These are phyloP conservation scores for Platypus cylindrus DNA, from an alignment of 2,888 invertebrate genomes.

Conservation along the genomic window DNA sequence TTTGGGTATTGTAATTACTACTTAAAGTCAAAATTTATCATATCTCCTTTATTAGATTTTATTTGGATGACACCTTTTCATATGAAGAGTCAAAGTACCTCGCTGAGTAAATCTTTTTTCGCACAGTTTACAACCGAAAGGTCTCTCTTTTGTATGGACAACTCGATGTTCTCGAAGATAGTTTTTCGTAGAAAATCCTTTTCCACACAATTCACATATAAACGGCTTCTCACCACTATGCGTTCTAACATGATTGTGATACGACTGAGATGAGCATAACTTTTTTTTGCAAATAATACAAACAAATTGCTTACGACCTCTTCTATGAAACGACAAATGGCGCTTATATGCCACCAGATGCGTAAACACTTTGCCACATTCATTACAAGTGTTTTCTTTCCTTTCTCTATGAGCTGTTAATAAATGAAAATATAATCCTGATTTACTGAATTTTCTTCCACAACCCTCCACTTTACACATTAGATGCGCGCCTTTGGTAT, in stretches of 20 bases:
- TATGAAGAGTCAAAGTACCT: too few species aligned
- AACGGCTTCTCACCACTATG: slow-evolving; percentile 16
- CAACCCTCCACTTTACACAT: slow-evolving; percentile 7
- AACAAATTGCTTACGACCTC: slow-evolving; percentile 6
- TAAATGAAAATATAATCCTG: not conserved
- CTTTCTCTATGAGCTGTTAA: slow-evolving; percentile 20
- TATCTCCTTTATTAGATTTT: too few species aligned
- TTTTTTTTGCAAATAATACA: slow-evolving; percentile 10
- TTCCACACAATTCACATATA: slow-evolving; percentile 28
- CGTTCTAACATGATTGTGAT: slow-evolving; percentile 9
- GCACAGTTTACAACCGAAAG: too few species aligned
- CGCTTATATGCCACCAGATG: slow-evolving; percentile 14
- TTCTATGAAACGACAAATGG: slow-evolving; percentile 9
- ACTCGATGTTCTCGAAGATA: too few species aligned
- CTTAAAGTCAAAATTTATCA: too few species aligned
- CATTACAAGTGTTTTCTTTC: slow-evolving; percentile 12
- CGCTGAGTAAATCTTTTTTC: too few species aligned
- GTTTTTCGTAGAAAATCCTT: too few species aligned
- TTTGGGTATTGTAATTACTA: too few species aligned
- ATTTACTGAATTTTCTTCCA: not conserved
- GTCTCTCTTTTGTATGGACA: too few species aligned
- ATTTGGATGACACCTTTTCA: too few species aligned
- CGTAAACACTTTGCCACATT: slow-evolving; percentile 17
- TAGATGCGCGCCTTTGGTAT: slow-evolving; percentile 9
- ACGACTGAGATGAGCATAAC: slow-evolving; percentile 20